Evolutionary conservation across 1,140 invertebrate species (phyloP), one percentile per base, ranked within the genome.

Genomic region (Choristoneura fumiferana): DNA sequence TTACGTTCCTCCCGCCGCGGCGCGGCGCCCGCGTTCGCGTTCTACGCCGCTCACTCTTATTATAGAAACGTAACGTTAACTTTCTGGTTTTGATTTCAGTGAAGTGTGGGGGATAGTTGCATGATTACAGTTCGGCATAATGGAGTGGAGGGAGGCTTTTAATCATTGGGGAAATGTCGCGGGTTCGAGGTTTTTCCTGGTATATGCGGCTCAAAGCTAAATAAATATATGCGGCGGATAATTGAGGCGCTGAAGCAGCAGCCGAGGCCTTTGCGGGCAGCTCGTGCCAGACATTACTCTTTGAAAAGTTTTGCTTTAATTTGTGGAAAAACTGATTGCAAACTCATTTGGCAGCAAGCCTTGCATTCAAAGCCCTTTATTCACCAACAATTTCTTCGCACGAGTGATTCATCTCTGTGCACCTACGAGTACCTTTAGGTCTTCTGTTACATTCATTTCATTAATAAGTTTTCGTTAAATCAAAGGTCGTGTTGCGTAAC

Each of bases 111-210:
- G 78, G 72, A 80, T 80, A 83, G 81, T 79, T 80, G 62, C 68
- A 54, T 77, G 81, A 86, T 83, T 84, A 83, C 80, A 77, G 77
- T 77, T 73, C 65, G 74, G 76, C 60, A 84, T 87, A 87, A 87
- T 84, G 84, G 76, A 82, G 80, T 78, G 78, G 58, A 52, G 69
- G 62, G 70, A 52, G 74, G 63, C 69, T 74, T 82, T n/a, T 82
- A 81, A 84, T 86, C 84, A 87, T 84, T 87, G 78, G 84, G 84
- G 81, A 84, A 84, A 87, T 84, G 75, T 77, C 71, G 71, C 52
- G 69, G n/a, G 33, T 35, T 34, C 13, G 34, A 54, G 15, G 34
- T 54, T 35, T 52, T 54, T 33, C 62, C 60, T 62, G 68, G 22
- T 22, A 14, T 18, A 39, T 34, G 52, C 69, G 56, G n/a, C n/a